Evolutionary conservation across 53 echinoderm and acorn worm genomes (phyloP).

Genomic region (Astropecten irregularis): DNA sequence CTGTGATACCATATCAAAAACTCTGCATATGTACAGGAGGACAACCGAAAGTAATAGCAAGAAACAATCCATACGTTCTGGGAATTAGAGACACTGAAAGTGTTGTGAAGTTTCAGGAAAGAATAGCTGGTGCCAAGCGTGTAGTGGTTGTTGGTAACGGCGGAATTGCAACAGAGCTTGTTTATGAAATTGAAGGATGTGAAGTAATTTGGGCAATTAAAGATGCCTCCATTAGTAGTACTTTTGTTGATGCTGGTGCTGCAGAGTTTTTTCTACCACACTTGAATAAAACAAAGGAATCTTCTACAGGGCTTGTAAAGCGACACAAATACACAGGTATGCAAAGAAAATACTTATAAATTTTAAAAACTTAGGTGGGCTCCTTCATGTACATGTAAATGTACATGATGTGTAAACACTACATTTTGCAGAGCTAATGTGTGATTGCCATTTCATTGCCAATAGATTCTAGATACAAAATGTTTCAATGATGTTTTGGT

Average conservation of each 20-base stretch:
- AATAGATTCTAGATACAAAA: neutral
- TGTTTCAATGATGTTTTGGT: neutral
- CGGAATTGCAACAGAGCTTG: constrained; percentile 94
- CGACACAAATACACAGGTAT: constrained; percentile 88
- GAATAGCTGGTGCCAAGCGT: constrained; percentile 76
- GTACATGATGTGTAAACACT: neutral
- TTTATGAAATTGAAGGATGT: constrained; percentile 90
- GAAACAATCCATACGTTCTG: constrained; percentile 78
- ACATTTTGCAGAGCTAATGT: neutral
- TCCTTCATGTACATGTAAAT: neutral
- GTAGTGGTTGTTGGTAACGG: constrained; percentile 89
- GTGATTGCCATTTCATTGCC: neutral
- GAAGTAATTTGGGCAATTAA: constrained; percentile 91
- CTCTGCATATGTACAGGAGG: constrained; percentile 91
- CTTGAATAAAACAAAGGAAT: constrained; percentile 64
- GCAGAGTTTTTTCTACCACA: constrained; percentile 90
- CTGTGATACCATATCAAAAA: constrained; percentile 54
- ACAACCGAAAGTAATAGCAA: constrained; percentile 70
- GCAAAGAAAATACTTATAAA: neutral
- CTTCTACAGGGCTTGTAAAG: constrained; percentile 66
- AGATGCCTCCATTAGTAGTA: constrained; percentile 80
- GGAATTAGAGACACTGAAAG: constrained; percentile 98
- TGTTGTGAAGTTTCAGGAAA: constrained; percentile 78
- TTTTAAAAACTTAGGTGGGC: neutral
- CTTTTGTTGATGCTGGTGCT: constrained; percentile 88